Base-by-base conservation (phyloP, 2,888 invertebrate species). In the Xestia rhomboidea region DNA sequence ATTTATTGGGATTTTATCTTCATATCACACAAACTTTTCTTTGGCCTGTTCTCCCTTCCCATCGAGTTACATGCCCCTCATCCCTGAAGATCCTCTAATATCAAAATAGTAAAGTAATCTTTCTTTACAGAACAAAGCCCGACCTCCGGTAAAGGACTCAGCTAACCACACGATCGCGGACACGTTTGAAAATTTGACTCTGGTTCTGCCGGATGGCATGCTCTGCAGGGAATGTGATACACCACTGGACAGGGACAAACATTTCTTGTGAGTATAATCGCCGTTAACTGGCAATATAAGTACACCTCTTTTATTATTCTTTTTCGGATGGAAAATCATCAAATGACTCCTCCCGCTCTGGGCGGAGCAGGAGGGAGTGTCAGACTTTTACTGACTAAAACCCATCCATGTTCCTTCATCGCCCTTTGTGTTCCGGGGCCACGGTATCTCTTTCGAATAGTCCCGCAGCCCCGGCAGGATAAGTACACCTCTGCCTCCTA, bases 141-240 rank as follows among this genome's bases (percentile, higher is more conserved):
- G 96, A 0, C 96, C 97, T 0, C 97, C 97, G 0, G 96, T 97
- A 54, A 97, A 96, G 89, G 97, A 97, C 85, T 93, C 96, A 0
- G 91, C 94, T 0, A 95, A 93, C 85, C 96, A 96, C 91, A 91
- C 92, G 18, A 93, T 96, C 73, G 88, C 88, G 30, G 94, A 95
- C 86, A 97, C 95, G 79, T 97, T 94, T 90, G 97, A 94, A 89
- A 90, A 87, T 73, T 90, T 95, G 82, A 97, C 93, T 8, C 94
- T 96, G 15, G 93, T 94, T 83, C 89, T 97, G 80, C 95, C 96
- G 0, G 96, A 97, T 30, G 97, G 97, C 18, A 94, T 97, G 89
- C 94, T 97, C 15, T 98, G 98, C 90, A 97, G 98, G 81, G 98
- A 99, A 93, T 98, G 98, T 90, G 98, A 98, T 91, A 97, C 97